Percentiles rank a stretch among this genome's conserved stretches.
These are phyloP conservation scores for Drosophila antonietae DNA, from an alignment of 2,888 invertebrate genomes.

Conservation along the genomic window DNA sequence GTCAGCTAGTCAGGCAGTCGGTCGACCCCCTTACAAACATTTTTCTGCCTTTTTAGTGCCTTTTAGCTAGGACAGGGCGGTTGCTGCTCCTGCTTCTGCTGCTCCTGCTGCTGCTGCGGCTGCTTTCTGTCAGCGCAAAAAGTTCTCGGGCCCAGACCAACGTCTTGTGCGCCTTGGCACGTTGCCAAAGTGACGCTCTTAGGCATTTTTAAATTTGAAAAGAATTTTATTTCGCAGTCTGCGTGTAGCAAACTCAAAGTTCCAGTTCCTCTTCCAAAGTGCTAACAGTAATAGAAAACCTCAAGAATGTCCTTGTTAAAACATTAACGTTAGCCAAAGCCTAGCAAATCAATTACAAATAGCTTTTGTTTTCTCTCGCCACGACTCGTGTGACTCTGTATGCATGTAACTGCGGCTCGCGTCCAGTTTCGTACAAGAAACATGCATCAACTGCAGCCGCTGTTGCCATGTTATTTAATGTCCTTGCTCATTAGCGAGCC, in stretches of 20 bases:
- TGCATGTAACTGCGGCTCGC: neutral
- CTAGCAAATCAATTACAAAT: conserved; percentile 72
- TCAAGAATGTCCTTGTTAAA: conserved; percentile 52
- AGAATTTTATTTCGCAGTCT: conserved; percentile 58
- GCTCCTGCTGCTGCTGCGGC: conserved; percentile 28
- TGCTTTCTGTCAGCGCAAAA: conserved; percentile 58
- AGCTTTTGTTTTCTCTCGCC: conserved; percentile 19
- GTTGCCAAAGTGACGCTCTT: conserved; percentile 75
- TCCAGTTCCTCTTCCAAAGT: conserved; percentile 34
- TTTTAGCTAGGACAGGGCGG: conserved; percentile 48
- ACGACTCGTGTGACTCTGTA: too few species aligned
- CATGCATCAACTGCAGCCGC: conserved; percentile 51
- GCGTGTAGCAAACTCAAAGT: conserved; percentile 33
- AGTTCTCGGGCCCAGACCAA: conserved; percentile 40
- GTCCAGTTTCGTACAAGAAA: conserved; percentile 24
- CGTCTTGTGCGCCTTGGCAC: conserved; percentile 58
- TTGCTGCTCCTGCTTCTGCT: conserved; percentile 36
- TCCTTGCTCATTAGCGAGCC: conserved; percentile 67
- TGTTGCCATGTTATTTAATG: conserved; percentile 65
- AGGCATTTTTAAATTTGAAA: conserved; percentile 75
- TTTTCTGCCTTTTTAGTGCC: conserved; percentile 66
- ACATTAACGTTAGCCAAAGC: conserved; percentile 60
- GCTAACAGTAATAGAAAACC: conserved; percentile 28
- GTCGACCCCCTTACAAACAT: conserved; percentile 23
- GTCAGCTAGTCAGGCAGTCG: conserved; percentile 3